Conservation (phyloP, 1,140 invertebrate genomes). For the Orchestia grillus region DNA sequence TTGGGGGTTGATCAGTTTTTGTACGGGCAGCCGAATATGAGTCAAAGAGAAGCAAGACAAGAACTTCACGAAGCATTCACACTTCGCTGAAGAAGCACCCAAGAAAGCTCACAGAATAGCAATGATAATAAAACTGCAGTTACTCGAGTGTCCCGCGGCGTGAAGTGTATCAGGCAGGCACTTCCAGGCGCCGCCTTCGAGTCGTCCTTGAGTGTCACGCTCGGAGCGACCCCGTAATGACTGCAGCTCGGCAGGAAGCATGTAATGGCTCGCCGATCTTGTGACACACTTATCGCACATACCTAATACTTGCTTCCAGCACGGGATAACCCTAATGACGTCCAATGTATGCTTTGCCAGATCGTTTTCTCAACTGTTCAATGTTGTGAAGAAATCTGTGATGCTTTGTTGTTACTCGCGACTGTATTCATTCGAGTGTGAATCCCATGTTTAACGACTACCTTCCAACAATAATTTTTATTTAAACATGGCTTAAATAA, state of each 20-base stretch:
- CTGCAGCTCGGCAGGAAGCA: not conserved
- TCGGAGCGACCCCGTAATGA: not conserved
- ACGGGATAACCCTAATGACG: constrained; percentile 25
- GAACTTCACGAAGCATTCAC: not conserved
- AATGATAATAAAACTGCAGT: not conserved
- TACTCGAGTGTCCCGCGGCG: not conserved
- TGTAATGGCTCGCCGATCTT: not conserved
- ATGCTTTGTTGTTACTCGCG: not conserved
- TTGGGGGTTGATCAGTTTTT: not conserved
- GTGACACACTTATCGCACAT: constrained; percentile 10
- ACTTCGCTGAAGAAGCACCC: not conserved
- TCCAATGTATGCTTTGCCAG: not conserved
- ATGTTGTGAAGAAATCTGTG: not conserved
- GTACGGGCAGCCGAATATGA: not conserved
- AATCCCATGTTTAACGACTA: too few species aligned
- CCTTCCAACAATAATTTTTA: too few species aligned
- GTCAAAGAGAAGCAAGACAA: not conserved
- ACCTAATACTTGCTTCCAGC: not conserved
- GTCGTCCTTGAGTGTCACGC: constrained; percentile 19
- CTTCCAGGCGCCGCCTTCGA: constrained; percentile 1
- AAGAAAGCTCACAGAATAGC: not conserved
- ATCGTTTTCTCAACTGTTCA: not conserved
- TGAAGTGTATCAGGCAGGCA: not conserved
- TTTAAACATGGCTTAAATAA: not conserved
- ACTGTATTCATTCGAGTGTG: too few species aligned